A percentile compares a stretch with the other conserved stretches of the same genome.
These are phyloP conservation scores for Bradypus variegatus DNA, from an alignment of 2,797 vertebrate species.

Conservation along the genomic window DNA sequence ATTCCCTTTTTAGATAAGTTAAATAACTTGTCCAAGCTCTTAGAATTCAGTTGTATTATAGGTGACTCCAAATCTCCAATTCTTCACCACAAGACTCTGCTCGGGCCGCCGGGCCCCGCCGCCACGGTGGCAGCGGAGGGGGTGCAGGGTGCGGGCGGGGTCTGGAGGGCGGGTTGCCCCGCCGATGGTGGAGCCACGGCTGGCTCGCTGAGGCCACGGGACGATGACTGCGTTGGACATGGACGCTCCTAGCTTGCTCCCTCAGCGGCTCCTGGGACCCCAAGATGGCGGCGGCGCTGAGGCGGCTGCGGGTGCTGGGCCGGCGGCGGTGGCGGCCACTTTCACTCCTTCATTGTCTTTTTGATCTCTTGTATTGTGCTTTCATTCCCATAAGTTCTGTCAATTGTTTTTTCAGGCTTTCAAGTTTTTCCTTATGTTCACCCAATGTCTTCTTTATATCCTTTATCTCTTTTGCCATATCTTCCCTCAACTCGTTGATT, in stretches of 20 bases:
- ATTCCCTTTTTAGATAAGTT: conserved; percentile 6
- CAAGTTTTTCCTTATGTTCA: too few relatives aligned
- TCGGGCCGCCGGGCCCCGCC: conserved; percentile 70
- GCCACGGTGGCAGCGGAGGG: conserved; percentile 61
- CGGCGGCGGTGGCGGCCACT: conserved; percentile 92
- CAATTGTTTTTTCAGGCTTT: too few relatives aligned
- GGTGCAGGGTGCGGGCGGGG: conserved; percentile 55
- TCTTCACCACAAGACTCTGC: neutral
- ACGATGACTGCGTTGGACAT: conserved; percentile 61
- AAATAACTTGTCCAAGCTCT: neutral
- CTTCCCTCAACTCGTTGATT: too few relatives aligned
- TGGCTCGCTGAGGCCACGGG: conserved; percentile 56
- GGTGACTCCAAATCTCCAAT: neutral
- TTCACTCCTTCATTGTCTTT: too few relatives aligned
- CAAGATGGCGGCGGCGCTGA: conserved; percentile 94
- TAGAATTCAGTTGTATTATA: neutral
- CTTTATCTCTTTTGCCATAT: too few relatives aligned
- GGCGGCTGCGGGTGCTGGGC: conserved; percentile 94
- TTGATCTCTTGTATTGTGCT: too few relatives aligned
- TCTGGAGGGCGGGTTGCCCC: conserved; percentile 68
- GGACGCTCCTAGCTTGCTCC: conserved; percentile 66
- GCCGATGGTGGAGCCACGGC: conserved; percentile 49
- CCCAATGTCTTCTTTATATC: too few relatives aligned
- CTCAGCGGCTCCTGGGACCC: conserved; percentile 75
- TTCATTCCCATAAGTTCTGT: too few relatives aligned